Percentiles rank a stretch among this genome's conserved stretches.
Conservation (phyloP, 1,140 invertebrate genomes). For the Aethina tumida region DNA sequence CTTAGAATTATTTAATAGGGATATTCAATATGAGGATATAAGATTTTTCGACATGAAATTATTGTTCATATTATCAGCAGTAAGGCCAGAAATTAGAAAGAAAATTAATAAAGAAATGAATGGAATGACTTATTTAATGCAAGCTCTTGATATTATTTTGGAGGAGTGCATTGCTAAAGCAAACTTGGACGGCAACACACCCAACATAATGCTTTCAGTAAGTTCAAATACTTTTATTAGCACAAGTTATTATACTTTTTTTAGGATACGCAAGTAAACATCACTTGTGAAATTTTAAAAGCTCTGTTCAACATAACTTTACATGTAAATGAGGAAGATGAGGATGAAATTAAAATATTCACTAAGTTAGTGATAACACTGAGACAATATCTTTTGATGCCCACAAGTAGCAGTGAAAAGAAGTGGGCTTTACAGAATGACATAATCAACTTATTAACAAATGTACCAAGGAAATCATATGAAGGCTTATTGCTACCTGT, state of each 20-base stretch:
- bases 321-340: constrained; percentile 40
- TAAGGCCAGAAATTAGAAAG: constrained; percentile 58
- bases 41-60: constrained; percentile 84
- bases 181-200: constrained; percentile 9
- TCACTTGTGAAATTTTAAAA: constrained; percentile 79
- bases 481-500: constrained; percentile 33
- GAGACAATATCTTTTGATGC: constrained; percentile 57
- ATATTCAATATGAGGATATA: constrained; percentile 43
- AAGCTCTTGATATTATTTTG: constrained; percentile 66
- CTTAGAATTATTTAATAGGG: background rate
- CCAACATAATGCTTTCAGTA: constrained; percentile 17
- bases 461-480: constrained; percentile 38
- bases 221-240: constrained; percentile 8
- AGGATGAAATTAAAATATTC: constrained; percentile 64
- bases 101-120: constrained; percentile 67
- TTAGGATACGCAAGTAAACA: constrained; percentile 55
- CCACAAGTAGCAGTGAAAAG: constrained; percentile 48
- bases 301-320: constrained; percentile 81
- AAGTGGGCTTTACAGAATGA: constrained; percentile 63
- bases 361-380: constrained; percentile 63
- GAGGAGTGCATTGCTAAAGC: constrained; percentile 35
- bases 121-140: constrained; percentile 69
- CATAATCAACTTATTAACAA: constrained; percentile 50
- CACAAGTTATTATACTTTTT: constrained; percentile 24
- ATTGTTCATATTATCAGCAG: constrained; percentile 77